Conservation (phyloP, 2,888 invertebrate genomes). For the Spisula solida region DNA sequence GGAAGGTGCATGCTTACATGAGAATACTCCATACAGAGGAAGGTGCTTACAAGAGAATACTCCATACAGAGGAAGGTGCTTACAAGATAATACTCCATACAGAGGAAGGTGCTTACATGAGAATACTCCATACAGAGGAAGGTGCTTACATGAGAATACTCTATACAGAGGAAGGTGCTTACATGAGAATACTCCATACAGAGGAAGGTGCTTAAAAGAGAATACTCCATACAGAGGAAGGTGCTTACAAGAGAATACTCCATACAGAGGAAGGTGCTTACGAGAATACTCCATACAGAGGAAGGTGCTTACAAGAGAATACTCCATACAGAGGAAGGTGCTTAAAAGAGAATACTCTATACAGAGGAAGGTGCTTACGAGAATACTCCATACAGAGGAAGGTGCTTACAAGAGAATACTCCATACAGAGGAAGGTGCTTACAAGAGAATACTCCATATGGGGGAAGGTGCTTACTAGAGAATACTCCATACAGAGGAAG, state of each 20-base stretch:
- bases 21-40: neutral
- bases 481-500: neutral
- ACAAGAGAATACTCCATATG: neutral
- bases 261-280: too few species aligned
- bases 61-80: too few species aligned
- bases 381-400: neutral
- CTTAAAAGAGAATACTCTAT: neutral
- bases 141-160: neutral
- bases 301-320: neutral
- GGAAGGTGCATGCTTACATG: too few species aligned
- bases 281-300: neutral
- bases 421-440: neutral
- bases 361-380: too few species aligned
- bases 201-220: too few species aligned
- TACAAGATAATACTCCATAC: neutral
- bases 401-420: neutral
- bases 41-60: neutral
- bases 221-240: neutral
- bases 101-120: neutral
- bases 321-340: neutral
- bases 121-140: too few species aligned
- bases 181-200: neutral
- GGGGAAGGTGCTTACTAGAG: neutral
- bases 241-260: neutral
- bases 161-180: neutral